phyloP scores from a whole-genome alignment of 1,140 invertebrate genomes.

The Papilio polyxenes region DNA sequence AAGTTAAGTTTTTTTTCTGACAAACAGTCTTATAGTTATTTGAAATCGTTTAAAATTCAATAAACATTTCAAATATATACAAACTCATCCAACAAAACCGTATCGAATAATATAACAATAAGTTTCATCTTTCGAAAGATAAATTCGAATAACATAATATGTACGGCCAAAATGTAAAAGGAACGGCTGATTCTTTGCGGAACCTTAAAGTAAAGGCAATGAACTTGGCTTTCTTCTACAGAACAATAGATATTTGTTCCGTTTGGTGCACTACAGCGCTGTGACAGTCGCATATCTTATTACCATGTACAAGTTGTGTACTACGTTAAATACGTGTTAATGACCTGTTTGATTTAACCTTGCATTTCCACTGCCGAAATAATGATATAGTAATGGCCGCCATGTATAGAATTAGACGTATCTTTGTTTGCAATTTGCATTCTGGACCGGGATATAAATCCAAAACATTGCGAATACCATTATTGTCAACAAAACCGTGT shows the following conservation, averaged over 20 bases:
- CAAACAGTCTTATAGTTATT: background rate
- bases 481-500: slow-evolving; percentile 13
- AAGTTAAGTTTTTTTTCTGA: too few species aligned
- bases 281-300: background rate
- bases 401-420: background rate
- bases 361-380: background rate
- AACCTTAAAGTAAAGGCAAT: slow-evolving; percentile 13
- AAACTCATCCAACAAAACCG: background rate
- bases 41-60: background rate
- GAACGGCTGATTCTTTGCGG: background rate
- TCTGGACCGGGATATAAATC: too few species aligned
- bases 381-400: background rate
- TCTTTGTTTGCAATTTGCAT: too few species aligned
- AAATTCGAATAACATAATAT: background rate
- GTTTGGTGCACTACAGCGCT: background rate
- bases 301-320: background rate
- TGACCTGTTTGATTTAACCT: background rate
- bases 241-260: background rate
- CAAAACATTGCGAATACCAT: background rate
- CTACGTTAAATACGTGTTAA: background rate
- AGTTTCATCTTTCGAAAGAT: background rate
- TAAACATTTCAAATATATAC: background rate
- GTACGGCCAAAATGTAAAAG: too few species aligned
- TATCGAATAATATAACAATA: background rate
- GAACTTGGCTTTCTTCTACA: background rate